A percentile compares a stretch with the other conserved stretches of the same genome.
phyloP scores from a whole-genome alignment of 2,888 invertebrate species.

The Heteromyza rotundicornis region DNA sequence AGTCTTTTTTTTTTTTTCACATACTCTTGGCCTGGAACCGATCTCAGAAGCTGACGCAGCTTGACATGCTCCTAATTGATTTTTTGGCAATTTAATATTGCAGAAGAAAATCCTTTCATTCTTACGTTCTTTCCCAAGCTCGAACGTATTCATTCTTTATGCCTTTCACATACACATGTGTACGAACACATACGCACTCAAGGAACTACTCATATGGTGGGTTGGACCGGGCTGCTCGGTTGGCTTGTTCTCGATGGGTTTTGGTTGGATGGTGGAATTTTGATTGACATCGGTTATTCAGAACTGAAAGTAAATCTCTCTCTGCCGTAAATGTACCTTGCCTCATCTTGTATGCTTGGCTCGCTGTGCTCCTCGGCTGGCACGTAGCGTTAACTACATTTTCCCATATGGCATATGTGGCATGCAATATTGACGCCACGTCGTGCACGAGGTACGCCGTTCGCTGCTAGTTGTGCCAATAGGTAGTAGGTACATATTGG shows the following conservation, averaged over 20 bases:
- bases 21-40: no score
- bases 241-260: neutral
- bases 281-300: slow-evolving; percentile 53
- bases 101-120: slow-evolving; percentile 29
- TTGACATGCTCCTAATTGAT: slow-evolving; percentile 57
- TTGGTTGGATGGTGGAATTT: slow-evolving; percentile 49
- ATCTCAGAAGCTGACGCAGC: slow-evolving; percentile 36
- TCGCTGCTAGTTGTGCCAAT: no score
- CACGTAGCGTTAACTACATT: slow-evolving; percentile 8
- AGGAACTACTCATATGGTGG: neutral
- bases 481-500: neutral
- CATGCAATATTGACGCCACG: neutral
- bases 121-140: slow-evolving; percentile 6
- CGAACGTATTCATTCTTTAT: slow-evolving; percentile 21
- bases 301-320: slow-evolving; percentile 22
- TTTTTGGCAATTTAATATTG: slow-evolving; percentile 57
- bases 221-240: neutral
- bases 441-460: neutral
- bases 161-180: slow-evolving; percentile 17
- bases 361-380: neutral
- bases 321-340: neutral
- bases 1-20: no score
- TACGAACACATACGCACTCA: slow-evolving; percentile 21
- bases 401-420: neutral
- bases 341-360: neutral